Percentiles rank a stretch among this genome's conserved stretches.
Conservation (phyloP, 2,113 vertebrate genomes). For the Pholis gunnellus region DNA sequence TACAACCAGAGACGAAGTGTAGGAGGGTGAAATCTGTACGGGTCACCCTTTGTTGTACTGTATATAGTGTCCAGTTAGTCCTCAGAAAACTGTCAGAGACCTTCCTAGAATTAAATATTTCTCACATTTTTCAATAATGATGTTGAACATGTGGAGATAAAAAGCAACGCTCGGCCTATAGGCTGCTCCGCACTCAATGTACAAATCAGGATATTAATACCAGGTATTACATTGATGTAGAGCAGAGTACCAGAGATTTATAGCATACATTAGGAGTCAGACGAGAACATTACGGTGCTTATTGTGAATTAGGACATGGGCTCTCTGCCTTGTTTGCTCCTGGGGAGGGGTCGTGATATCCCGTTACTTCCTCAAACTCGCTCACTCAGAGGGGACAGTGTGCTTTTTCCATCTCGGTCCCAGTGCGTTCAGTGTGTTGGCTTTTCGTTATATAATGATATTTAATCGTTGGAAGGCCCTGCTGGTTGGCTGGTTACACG, state of each 20-base stretch:
- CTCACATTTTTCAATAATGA: conserved; percentile 43
- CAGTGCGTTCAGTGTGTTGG: conserved; percentile 75
- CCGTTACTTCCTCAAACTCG: conserved; percentile 71
- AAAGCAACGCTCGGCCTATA: conserved; percentile 27
- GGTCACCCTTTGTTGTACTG: conserved; percentile 64
- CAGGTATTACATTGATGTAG: conserved; percentile 68
- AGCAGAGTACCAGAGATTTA: conserved; percentile 77
- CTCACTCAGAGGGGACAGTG: conserved; percentile 77
- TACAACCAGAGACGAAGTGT: conserved; percentile 69
- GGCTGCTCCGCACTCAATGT: conserved; percentile 33
- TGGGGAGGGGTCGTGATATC: conserved; percentile 69
- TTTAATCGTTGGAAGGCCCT: conserved; percentile 70
- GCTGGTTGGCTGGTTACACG: conserved; percentile 68
- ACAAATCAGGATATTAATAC: conserved; percentile 67
- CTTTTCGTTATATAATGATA: conserved; percentile 78
- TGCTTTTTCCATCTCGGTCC: conserved; percentile 76
- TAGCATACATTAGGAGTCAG: conserved; percentile 74
- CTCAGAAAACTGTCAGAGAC: conserved; percentile 49
- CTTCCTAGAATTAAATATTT: conserved; percentile 52
- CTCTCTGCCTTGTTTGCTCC: conserved; percentile 74
- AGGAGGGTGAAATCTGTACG: conserved; percentile 66
- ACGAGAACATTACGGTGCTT: conserved; percentile 76
- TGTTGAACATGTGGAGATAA: conserved; percentile 52
- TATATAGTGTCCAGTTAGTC: conserved; percentile 60
- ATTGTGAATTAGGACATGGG: conserved; percentile 76